These are phyloP conservation scores for Herminia tarsipennalis DNA, from an alignment of 2,888 invertebrate species.

Conservation along the genomic window DNA sequence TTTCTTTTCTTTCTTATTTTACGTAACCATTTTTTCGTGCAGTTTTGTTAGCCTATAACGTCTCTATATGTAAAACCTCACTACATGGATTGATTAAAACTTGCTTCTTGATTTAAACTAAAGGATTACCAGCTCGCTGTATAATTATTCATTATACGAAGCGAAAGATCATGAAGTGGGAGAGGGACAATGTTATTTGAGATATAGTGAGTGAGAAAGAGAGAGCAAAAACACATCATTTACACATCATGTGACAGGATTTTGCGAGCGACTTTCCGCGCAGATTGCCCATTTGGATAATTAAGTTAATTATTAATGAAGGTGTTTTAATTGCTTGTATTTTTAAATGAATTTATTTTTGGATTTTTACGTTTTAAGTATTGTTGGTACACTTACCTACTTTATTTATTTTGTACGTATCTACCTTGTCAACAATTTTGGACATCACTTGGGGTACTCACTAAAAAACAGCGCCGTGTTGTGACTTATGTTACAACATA, in stretches of 20 bases:
- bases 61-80: too few species aligned
- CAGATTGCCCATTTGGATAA: conserved; percentile 66
- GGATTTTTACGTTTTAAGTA: too few species aligned
- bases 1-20: too few species aligned
- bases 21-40: too few species aligned
- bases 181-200: conserved; percentile 5
- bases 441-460: too few species aligned
- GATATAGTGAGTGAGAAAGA: conserved; percentile 5
- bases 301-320: too few species aligned
- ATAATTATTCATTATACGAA: conserved; percentile 52
- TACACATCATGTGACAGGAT: conserved; percentile 72
- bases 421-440: too few species aligned
- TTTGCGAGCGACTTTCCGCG: conserved; percentile 59
- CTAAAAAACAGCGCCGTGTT: too few species aligned
- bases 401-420: too few species aligned
- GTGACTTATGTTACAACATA: too few species aligned
- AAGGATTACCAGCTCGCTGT: conserved; percentile 50
- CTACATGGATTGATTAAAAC: conserved; percentile 46
- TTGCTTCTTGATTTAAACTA: conserved; percentile 49
- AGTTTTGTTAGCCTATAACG: too few species aligned
- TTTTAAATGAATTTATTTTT: neutral
- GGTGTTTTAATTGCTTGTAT: conserved; percentile 16
- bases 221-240: conserved; percentile 60
- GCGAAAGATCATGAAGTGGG: conserved; percentile 25
- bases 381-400: too few species aligned